Conservation (phyloP, 2,113 vertebrate genomes). For the Ranitomeya imitator region DNA sequence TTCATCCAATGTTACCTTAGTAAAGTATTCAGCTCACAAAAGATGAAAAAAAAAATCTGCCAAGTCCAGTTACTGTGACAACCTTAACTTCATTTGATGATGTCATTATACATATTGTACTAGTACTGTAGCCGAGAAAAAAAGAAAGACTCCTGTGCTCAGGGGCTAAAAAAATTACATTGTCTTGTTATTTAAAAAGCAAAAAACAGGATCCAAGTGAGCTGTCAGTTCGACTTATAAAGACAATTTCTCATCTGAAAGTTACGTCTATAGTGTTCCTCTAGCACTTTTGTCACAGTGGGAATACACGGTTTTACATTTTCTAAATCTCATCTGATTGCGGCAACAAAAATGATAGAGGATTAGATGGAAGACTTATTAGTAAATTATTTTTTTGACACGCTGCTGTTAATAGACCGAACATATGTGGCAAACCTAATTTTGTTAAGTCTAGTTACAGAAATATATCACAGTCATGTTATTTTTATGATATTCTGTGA, state of each 20-base stretch:
- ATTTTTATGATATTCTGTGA: conserved; percentile 59
- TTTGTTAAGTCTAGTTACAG: conserved; percentile 54
- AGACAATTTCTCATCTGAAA: conserved; percentile 55
- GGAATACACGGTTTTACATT: conserved; percentile 50
- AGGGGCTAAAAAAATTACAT: conserved; percentile 51
- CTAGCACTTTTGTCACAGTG: conserved; percentile 55
- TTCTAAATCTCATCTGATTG: conserved; percentile 39
- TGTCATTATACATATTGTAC: conserved; percentile 41
- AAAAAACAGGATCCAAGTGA: conserved; percentile 44
- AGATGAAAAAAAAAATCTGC: background rate
- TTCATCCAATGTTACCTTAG: conserved; percentile 19
- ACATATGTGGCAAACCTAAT: conserved; percentile 57
- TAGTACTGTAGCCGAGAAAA: conserved; percentile 15
- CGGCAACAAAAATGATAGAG: conserved; percentile 15
- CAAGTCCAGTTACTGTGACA: conserved; percentile 44
- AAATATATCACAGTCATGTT: conserved; percentile 58
- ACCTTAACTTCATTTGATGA: conserved; percentile 52
- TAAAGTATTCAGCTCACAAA: background rate
- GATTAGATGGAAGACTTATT: conserved; percentile 55
- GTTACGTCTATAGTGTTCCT: conserved; percentile 45
- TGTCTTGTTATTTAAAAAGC: conserved; percentile 56
- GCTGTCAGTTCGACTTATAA: conserved; percentile 57
- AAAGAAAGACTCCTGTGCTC: conserved; percentile 11
- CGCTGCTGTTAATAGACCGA: conserved; percentile 52
- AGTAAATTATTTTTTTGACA: conserved; percentile 53